Conservation (phyloP, 2,888 invertebrate species). For the Phania funesta region DNA sequence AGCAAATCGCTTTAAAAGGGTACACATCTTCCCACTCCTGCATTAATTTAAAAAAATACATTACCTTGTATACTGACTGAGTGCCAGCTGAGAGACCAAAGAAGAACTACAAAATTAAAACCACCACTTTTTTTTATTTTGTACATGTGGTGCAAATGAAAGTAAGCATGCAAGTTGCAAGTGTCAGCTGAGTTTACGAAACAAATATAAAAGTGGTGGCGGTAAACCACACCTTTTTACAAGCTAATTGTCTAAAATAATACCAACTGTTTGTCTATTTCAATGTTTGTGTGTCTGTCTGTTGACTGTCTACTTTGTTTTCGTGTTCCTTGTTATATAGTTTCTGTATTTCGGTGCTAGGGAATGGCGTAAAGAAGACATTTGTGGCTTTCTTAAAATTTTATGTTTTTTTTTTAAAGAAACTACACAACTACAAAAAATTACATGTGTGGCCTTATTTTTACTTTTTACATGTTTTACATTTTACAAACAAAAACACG, state of each 20-base stretch:
- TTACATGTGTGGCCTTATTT: conserved; percentile 52
- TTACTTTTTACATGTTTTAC: conserved; percentile 32
- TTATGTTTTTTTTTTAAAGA: not conserved
- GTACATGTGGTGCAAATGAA: conserved; percentile 15
- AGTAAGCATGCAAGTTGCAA: conserved; percentile 3
- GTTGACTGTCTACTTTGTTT: conserved; percentile 19
- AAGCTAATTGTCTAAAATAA: conserved; percentile 60
- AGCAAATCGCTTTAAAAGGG: not conserved
- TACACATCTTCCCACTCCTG: not conserved
- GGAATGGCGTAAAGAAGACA: not conserved
- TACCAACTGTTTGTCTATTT: conserved; percentile 40
- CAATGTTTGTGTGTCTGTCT: not conserved
- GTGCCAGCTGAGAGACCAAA: not conserved
- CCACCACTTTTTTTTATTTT: not conserved
- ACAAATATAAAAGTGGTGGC: conserved; percentile 48
- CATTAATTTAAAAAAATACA: not conserved
- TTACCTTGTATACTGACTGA: not conserved
- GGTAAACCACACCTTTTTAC: conserved; percentile 65
- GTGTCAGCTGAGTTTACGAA: conserved; percentile 2
- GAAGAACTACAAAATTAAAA: not conserved
- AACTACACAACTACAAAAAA: conserved; percentile 7
- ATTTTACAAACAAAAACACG: not conserved
- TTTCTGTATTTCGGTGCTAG: not conserved
- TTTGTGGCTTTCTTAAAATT: not conserved
- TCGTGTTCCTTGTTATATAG: conserved; percentile 12